A percentile compares a stretch with the other conserved stretches of the same genome.
Conservation (phyloP, 2,888 invertebrate genomes). For the Carcina quercana region DNA sequence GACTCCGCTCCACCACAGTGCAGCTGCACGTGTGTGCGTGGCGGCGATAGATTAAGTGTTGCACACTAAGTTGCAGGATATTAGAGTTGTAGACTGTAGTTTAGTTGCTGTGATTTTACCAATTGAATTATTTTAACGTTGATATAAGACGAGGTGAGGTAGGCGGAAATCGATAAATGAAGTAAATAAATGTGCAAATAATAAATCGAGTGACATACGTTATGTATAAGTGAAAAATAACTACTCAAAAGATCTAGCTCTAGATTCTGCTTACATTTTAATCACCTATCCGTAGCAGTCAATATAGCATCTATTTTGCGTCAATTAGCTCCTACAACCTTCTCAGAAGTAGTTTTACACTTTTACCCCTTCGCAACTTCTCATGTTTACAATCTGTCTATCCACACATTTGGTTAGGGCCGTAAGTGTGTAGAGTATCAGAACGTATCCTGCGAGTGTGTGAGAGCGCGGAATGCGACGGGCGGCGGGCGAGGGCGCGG, state of each 20-base stretch:
- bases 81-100: constrained; percentile 1
- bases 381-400: constrained; percentile 6
- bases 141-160: no score
- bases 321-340: no score
- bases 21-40: constrained; percentile 31
- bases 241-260: no score
- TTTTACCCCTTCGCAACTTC: no score
- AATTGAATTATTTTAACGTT: background rate
- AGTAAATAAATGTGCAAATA: no score
- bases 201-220: no score
- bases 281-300: no score
- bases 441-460: constrained; percentile 31
- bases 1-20: constrained; percentile 23
- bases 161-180: no score
- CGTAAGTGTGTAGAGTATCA: constrained; percentile 19
- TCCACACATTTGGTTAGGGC: constrained; percentile 1
- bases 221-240: no score
- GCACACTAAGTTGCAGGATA: constrained; percentile 17
- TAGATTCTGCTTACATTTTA: no score
- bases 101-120: constrained; percentile 1
- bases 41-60: constrained; percentile 41
- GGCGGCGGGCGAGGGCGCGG: constrained; percentile 44
- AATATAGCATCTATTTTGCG: no score
- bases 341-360: no score
- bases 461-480: constrained; percentile 50